A percentile compares a stretch with the other conserved stretches of the same genome.
These are phyloP conservation scores for Delia radicum DNA, from an alignment of 1,140 invertebrate genomes.

Conservation along the genomic window DNA sequence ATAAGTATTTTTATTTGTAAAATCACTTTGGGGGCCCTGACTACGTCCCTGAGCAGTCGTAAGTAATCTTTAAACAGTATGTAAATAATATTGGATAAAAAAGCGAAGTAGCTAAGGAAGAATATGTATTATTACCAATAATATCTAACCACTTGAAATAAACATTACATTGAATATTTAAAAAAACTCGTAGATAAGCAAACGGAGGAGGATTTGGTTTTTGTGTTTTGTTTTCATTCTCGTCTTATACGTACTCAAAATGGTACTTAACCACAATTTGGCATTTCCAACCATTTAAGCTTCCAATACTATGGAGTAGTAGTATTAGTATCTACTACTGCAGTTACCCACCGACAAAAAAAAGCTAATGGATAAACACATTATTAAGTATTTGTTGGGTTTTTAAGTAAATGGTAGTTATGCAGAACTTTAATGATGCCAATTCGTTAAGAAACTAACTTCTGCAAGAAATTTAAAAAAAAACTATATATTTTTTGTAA, in stretches of 20 bases:
- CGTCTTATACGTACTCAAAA: background rate
- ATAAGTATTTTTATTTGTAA: too few species aligned
- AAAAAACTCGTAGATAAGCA: background rate
- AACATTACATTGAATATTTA: background rate
- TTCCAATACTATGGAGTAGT: background rate
- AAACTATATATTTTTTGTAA: too few species aligned
- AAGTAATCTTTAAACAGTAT: background rate
- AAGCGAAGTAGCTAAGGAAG: background rate
- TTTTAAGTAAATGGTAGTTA: background rate
- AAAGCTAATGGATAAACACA: slow-evolving; percentile 4
- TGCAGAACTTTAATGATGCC: too few species aligned
- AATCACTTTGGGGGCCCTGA: too few species aligned
- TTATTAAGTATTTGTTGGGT: background rate
- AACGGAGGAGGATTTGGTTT: background rate
- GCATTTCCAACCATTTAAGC: background rate
- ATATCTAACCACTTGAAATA: background rate
- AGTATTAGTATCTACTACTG: background rate
- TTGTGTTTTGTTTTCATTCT: background rate
- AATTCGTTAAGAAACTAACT: too few species aligned
- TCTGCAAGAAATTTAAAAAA: too few species aligned
- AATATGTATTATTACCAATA: background rate
- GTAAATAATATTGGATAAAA: background rate
- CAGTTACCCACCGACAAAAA: background rate
- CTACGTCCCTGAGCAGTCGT: too few species aligned
- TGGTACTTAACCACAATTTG: background rate